phyloP scores from a whole-genome alignment of 2,888 invertebrate genomes.

The Eupithecia inturbata region DNA sequence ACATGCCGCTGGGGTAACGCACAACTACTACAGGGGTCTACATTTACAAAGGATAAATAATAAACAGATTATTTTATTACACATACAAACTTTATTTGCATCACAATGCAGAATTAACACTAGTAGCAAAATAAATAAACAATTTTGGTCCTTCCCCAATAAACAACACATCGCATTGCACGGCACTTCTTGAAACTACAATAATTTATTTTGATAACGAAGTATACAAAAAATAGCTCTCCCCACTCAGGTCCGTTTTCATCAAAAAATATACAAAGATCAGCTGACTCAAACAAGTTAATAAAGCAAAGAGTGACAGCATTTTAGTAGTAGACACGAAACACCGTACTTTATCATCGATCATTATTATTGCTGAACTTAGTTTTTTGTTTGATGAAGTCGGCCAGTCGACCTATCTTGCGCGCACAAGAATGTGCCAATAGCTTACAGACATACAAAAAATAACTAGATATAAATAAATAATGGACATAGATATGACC shows the following conservation, averaged over 20 bases:
- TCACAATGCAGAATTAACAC: constrained; percentile 56
- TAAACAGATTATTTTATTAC: constrained; percentile 48
- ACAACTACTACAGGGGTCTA: neutral
- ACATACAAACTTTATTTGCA: constrained; percentile 72
- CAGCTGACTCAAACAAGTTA: neutral
- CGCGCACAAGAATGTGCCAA: neutral
- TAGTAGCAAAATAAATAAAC: constrained; percentile 57
- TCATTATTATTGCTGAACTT: neutral
- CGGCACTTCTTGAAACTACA: constrained; percentile 11
- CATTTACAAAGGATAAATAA: constrained; percentile 13
- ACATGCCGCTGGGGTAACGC: too few species aligned
- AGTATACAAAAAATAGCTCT: neutral
- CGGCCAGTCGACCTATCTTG: neutral
- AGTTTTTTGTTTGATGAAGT: neutral
- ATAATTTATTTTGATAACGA: neutral
- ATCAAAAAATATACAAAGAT: neutral
- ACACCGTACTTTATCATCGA: neutral
- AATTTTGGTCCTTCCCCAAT: constrained; percentile 48
- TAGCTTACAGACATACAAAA: constrained; percentile 8
- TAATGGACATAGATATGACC: constrained; percentile 21
- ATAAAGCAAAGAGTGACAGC: neutral
- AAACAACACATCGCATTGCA: constrained; percentile 22
- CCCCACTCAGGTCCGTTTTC: neutral
- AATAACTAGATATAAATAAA: constrained; percentile 28
- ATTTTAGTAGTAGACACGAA: neutral